Conservation (phyloP, 2,797 vertebrate species). For the Pipistrellus pipistrellus region DNA sequence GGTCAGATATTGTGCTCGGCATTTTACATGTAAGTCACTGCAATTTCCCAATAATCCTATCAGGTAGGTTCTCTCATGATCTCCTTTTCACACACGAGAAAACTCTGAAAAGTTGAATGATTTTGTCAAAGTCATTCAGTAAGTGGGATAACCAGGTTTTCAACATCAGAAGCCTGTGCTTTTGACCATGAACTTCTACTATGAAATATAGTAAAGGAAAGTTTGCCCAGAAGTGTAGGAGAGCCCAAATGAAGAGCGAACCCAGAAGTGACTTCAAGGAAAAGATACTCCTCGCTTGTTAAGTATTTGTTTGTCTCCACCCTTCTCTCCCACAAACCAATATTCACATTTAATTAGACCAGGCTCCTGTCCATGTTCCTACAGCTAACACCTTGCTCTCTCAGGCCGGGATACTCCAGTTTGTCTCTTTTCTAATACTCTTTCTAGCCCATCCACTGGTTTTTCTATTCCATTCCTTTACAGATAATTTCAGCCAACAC, state of each 20-base stretch:
- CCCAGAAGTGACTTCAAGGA: not conserved
- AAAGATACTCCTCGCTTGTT: not conserved
- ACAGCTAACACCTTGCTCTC: not conserved
- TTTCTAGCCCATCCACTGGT: not conserved
- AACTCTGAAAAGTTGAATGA: not conserved
- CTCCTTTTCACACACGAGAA: not conserved
- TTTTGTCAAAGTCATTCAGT: not conserved
- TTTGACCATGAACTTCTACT: not conserved
- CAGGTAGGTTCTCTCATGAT: not conserved
- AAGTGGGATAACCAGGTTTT: not conserved
- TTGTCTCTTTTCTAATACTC: not conserved
- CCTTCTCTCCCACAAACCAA: not conserved
- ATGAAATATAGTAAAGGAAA: not conserved
- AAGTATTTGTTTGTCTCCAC: not conserved
- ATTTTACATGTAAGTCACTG: not conserved
- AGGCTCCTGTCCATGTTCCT: not conserved
- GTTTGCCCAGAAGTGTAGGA: not conserved
- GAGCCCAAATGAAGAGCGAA: not conserved
- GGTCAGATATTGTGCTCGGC: not conserved
- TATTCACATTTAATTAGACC: not conserved
- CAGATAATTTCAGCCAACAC: not conserved
- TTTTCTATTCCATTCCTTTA: not conserved
- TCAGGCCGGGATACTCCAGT: not conserved
- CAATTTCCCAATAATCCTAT: not conserved
- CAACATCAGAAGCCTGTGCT: not conserved